Evolutionary conservation across 2,888 invertebrate species (phyloP), one percentile per base, ranked within the genome.

Genomic region (Tetramorium bicarinatum): DNA sequence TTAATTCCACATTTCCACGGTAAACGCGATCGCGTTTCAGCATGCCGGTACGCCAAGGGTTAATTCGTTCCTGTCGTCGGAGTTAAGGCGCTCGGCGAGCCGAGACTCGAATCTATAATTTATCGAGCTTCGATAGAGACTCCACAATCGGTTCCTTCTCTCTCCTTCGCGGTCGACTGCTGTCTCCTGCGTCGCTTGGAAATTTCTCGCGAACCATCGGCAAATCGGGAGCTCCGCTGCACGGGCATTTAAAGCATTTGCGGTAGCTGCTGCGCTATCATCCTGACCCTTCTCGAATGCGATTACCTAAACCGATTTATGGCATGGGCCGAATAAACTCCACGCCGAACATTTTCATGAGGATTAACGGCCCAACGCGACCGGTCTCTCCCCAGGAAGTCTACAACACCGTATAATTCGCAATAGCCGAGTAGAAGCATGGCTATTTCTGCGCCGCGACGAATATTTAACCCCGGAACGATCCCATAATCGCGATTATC

Each of bases 221-320:
- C 21, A 79, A 69, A 62, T 64, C 84, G 38, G 62, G 84, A 77
- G 52, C 62, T 72, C 9, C 38, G 47, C 34, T 80, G 64, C 62
- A 21, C 13, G 34, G 21, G 88, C 71, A 84, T 82, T 87, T 82
- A 77, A 87, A 83, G 79, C 85, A 87, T 89, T 89, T 66, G 83
- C 76, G 81, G 81, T 87, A 76, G 59, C 74, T 71, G 74, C 79
- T 47, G 56, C 71, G 74, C 79, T 79, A 72, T 80, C 79, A 47
- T 59, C 74, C 52, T 75, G 47, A 75, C 47, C 47, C 69, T 81
- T 74, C 61, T 29, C 77, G 66, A 34, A 59, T 54, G 80, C 87
- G 85, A 88, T 88, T 87, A 88, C 85, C 74, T 85, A 52, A 67
- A 69, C 67, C 74, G 87, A 89, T 89, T 89, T 89, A 89, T 87